phyloP scores from a whole-genome alignment of 2,797 vertebrate genomes.

The Acanthurus leucopareius region DNA sequence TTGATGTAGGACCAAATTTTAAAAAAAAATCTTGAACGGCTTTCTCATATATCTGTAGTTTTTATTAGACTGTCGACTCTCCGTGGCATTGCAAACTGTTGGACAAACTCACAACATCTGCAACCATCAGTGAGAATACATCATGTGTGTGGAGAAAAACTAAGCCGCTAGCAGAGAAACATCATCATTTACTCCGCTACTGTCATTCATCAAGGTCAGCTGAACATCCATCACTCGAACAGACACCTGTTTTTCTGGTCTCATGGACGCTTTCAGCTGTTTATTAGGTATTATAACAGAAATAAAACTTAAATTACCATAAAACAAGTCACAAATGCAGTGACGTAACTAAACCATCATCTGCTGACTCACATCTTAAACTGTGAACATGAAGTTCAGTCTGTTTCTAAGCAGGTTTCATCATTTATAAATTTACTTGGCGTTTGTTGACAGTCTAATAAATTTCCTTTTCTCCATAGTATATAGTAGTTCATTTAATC shows the following conservation, averaged over 20 bases:
- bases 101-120: background rate
- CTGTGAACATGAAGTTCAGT: background rate
- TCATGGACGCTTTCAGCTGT: slow-evolving; percentile 18
- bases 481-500: slow-evolving; percentile 22
- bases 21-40: background rate
- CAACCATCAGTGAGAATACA: slow-evolving; percentile 5
- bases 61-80: background rate
- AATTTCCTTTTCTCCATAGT: slow-evolving; percentile 3
- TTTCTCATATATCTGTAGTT: background rate
- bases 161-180: background rate
- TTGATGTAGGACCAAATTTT: slow-evolving; percentile 35
- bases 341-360: background rate
- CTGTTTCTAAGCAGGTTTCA: slow-evolving; percentile 32
- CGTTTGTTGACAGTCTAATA: slow-evolving; percentile 19
- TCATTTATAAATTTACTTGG: slow-evolving; percentile 29
- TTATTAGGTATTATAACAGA: background rate
- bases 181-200: slow-evolving; percentile 11
- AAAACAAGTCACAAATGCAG: background rate
- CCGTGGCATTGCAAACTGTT: background rate
- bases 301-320: background rate
- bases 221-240: slow-evolving; percentile 22
- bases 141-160: background rate
- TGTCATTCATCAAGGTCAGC: slow-evolving; percentile 10
- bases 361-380: slow-evolving; percentile 3
- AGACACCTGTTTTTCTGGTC: slow-evolving; percentile 24